Evolutionary conservation across 92 coral and sea anemone genomes (phyloP).

Genomic region (Siderastrea siderea): DNA sequence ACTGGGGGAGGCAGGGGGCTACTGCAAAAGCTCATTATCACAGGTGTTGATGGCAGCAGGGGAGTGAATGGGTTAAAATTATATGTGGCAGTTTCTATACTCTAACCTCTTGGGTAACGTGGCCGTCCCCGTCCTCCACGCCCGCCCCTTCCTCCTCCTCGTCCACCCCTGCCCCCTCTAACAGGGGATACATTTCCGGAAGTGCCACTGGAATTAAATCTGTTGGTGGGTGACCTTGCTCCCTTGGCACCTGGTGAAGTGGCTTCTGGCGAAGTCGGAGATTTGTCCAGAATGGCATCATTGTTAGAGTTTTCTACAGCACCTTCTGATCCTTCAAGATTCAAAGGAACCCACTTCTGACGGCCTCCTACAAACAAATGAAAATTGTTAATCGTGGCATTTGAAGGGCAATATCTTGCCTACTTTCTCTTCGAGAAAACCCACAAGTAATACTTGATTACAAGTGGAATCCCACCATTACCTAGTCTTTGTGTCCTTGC

Average conservation of each 20-base stretch:
- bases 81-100: no score
- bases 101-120: conserved; percentile 93
- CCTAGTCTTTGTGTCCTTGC: no score
- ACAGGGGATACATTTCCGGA: conserved; percentile 63
- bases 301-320: conserved; percentile 56
- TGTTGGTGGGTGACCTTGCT: conserved; percentile 86
- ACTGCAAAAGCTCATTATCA: no score
- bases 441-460: no score
- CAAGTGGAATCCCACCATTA: no score
- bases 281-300: conserved; percentile 48
- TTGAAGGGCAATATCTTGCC: background rate
- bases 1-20: no score
- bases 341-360: conserved; percentile 97
- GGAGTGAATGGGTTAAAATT: no score
- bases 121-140: conserved; percentile 94
- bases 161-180: conserved; percentile 87
- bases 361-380: conserved; percentile 63
- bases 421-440: no score
- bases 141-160: conserved; percentile 96
- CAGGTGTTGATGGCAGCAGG: no score
- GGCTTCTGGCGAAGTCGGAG: conserved; percentile 85
- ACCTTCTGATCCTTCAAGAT: conserved; percentile 79
- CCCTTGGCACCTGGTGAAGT: conserved; percentile 66
- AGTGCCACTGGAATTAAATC: conserved; percentile 77
- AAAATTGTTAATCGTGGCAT: background rate